A percentile compares a stretch with the other conserved stretches of the same genome.
phyloP scores from a whole-genome alignment of 2,888 invertebrate genomes.

The Lamellibrachia columna region DNA sequence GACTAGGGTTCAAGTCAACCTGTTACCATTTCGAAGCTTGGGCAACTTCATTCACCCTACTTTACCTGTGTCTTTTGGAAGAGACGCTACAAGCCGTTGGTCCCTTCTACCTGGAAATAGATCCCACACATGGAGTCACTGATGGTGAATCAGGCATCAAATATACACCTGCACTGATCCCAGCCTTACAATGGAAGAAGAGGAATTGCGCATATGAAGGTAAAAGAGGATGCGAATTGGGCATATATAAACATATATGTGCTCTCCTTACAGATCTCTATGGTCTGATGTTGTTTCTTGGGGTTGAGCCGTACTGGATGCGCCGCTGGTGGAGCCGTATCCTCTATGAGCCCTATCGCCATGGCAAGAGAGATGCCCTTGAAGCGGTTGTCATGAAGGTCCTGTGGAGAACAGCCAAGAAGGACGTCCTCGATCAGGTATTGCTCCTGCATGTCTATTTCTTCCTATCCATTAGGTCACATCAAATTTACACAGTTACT shows the following conservation, averaged over 20 bases:
- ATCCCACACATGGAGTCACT: too few relatives aligned
- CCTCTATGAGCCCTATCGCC: conserved; percentile 69
- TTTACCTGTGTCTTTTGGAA: too few relatives aligned
- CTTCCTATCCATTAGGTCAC: not conserved
- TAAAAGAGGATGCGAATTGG: not conserved
- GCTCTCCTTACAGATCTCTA: conserved; percentile 66
- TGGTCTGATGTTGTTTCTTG: conserved; percentile 73
- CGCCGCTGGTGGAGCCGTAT: conserved; percentile 69
- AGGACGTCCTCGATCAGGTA: conserved; percentile 75
- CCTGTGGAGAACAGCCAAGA: conserved; percentile 78
- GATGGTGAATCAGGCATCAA: too few relatives aligned
- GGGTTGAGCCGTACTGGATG: conserved; percentile 71
- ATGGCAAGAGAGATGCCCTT: conserved; percentile 68
- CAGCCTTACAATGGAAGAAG: too few relatives aligned
- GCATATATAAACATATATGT: not conserved
- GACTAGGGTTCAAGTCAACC: too few relatives aligned
- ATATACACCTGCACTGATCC: too few relatives aligned
- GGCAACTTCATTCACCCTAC: too few relatives aligned
- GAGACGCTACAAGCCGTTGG: too few relatives aligned
- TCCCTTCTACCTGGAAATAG: too few relatives aligned
- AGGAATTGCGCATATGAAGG: too few relatives aligned
- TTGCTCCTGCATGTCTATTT: not conserved
- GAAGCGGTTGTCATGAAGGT: conserved; percentile 70
- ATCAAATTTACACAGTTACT: not conserved
- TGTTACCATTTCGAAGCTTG: too few relatives aligned